Conservation (phyloP, 2,113 vertebrate species). For the Stegostoma tigrinum region DNA sequence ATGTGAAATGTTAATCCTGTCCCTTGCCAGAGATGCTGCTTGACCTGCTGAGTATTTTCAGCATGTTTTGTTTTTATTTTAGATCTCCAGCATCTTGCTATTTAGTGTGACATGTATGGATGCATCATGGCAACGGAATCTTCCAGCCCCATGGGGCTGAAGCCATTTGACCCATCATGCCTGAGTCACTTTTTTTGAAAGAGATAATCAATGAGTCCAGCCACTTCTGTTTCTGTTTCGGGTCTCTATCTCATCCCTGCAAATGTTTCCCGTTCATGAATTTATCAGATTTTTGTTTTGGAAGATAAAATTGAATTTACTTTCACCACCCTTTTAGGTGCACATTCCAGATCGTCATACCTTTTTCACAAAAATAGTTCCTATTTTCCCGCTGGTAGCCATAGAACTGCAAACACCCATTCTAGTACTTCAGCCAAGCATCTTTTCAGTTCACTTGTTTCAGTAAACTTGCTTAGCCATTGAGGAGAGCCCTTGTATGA, state of each 20-base stretch:
- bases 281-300: background rate
- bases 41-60: no score
- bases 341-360: background rate
- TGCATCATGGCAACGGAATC: background rate
- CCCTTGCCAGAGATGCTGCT: no score
- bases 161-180: background rate
- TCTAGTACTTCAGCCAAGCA: background rate
- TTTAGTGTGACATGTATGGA: no score
- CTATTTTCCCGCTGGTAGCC: background rate
- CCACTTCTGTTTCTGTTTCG: background rate
- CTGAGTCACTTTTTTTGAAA: background rate
- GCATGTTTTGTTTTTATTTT: no score
- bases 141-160: background rate
- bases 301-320: background rate
- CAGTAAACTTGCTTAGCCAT: background rate
- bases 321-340: background rate
- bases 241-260: background rate
- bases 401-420: background rate
- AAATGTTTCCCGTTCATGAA: background rate
- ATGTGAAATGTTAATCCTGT: no score
- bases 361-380: background rate
- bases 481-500: background rate
- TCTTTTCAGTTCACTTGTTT: background rate
- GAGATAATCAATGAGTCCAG: background rate
- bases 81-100: no score